These are phyloP conservation scores for Halcyon smyrnensis DNA, from an alignment of 2,797 vertebrate species.

Conservation along the genomic window DNA sequence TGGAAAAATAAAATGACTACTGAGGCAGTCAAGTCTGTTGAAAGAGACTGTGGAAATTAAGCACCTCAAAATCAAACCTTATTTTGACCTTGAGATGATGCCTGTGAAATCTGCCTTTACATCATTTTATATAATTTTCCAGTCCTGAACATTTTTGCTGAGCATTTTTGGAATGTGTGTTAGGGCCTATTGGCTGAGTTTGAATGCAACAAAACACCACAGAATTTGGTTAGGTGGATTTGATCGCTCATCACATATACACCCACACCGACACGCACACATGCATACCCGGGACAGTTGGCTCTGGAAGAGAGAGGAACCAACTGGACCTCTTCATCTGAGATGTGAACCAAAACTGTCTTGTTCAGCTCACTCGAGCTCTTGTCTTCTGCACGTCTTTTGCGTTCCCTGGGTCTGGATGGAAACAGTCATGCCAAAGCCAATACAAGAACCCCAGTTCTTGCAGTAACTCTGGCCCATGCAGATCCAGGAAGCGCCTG, in stretches of 20 bases:
- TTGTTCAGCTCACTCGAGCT: neutral
- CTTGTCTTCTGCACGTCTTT: neutral
- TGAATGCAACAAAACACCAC: neutral
- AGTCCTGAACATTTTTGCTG: conserved; percentile 50
- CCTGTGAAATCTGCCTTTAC: neutral
- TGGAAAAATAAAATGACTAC: neutral
- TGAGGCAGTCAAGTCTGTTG: neutral
- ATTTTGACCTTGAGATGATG: neutral
- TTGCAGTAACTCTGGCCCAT: conserved; percentile 31
- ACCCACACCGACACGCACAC: neutral
- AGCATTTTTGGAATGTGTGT: neutral
- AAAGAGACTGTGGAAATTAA: neutral
- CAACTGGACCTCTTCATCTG: conserved; percentile 52
- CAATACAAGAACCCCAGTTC: conserved; percentile 24
- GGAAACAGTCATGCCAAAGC: conserved; percentile 14
- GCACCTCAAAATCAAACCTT: neutral
- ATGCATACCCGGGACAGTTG: neutral
- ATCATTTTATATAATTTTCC: neutral
- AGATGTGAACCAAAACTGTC: conserved; percentile 50
- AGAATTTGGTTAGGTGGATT: conserved; percentile 7
- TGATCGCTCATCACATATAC: neutral
- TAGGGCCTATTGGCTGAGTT: neutral
- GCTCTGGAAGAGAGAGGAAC: conserved; percentile 64
- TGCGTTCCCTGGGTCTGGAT: conserved; percentile 43
- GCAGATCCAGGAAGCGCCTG: conserved; percentile 22